A percentile compares a stretch with the other conserved stretches of the same genome.
Conservation (phyloP, 2,113 vertebrate species). For the Muntiacus reevesi region DNA sequence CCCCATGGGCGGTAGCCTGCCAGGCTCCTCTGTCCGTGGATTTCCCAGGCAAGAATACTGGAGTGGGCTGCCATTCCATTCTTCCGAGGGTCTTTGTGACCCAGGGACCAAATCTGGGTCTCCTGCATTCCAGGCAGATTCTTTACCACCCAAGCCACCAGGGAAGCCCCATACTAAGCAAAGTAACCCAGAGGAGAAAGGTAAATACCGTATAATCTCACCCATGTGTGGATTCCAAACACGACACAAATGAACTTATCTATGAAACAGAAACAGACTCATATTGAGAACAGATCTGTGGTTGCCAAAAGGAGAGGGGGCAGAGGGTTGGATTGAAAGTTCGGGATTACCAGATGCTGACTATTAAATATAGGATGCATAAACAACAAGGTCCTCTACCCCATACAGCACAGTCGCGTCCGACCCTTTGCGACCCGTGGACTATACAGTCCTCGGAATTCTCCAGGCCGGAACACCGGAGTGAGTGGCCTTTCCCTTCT, state of each 20-base stretch:
- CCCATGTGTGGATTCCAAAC: not conserved
- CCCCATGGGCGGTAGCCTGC: not conserved
- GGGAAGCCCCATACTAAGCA: not conserved
- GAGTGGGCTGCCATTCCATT: not conserved
- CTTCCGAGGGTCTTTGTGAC: not conserved
- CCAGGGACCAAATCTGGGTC: not conserved
- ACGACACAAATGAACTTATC: not conserved
- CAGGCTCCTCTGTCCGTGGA: not conserved
- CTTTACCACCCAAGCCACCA: not conserved
- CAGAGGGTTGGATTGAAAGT: not conserved
- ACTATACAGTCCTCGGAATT: not conserved
- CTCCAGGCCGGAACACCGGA: not conserved
- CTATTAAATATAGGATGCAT: not conserved
- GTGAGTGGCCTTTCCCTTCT: not conserved
- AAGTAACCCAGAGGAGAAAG: not conserved
- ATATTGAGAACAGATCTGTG: not conserved
- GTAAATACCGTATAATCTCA: not conserved
- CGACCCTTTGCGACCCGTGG: fast-evolving
- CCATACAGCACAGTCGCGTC: not conserved
- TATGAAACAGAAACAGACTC: not conserved
- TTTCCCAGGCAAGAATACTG: not conserved
- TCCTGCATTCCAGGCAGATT: not conserved
- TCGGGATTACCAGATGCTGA: not conserved
- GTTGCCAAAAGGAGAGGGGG: not conserved
- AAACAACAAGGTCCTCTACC: not conserved